Conservation (phyloP, 35 echinoderm and acorn worm species). For the Apostichopus californicus region DNA sequence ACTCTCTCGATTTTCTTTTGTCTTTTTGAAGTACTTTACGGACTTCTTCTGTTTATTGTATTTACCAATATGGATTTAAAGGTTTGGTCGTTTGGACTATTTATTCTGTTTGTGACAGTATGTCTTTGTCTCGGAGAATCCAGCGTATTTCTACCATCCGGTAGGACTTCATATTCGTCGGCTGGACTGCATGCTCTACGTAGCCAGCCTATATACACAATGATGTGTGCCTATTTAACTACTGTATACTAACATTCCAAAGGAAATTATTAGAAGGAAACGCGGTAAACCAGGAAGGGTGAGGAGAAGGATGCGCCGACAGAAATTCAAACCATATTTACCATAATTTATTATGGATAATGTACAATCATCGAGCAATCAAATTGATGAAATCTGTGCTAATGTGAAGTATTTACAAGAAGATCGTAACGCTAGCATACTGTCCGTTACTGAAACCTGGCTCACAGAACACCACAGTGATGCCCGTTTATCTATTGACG, state of each 20-base stretch:
- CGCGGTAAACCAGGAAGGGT: constrained; percentile 24
- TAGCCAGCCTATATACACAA: constrained; percentile 13
- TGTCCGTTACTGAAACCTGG: constrained; percentile 55
- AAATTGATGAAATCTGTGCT: not conserved
- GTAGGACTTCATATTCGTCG: no score
- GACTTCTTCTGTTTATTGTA: no score
- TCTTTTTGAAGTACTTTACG: no score
- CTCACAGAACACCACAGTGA: not conserved
- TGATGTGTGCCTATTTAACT: not conserved
- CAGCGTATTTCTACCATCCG: no score
- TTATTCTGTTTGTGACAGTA: no score
- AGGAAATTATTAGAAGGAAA: constrained; percentile 27
- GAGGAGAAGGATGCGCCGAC: not conserved
- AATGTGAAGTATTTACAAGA: not conserved
- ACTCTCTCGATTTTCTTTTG: no score
- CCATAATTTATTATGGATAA: constrained; percentile 53
- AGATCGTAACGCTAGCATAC: not conserved
- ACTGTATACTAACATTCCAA: not conserved
- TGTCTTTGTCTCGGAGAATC: no score
- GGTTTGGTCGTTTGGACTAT: no score
- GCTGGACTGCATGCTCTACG: no score
- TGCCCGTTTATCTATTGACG: constrained; percentile 52
- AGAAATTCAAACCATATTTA: constrained; percentile 49
- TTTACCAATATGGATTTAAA: no score
- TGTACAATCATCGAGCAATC: not conserved